Evolutionary conservation across 2,113 vertebrate genomes (phyloP).

Genomic region (Caracal caracal): DNA sequence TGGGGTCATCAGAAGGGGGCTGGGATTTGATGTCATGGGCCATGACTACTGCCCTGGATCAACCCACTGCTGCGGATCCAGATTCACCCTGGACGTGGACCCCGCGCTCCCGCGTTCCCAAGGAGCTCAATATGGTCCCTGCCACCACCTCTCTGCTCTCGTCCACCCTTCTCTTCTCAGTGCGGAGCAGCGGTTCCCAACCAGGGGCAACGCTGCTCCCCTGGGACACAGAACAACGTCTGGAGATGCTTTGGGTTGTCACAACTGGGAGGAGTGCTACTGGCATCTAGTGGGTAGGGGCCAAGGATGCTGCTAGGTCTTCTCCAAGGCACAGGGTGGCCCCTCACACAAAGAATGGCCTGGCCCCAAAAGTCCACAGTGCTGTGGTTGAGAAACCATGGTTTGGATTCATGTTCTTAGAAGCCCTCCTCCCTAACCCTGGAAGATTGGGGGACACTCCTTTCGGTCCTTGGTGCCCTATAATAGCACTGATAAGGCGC

Average conservation of each 20-base stretch:
- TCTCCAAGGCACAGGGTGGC: background rate
- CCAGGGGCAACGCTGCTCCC: background rate
- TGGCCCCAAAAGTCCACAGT: background rate
- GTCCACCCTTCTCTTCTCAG: background rate
- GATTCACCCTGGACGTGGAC: background rate
- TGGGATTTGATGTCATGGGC: background rate
- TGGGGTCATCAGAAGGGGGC: background rate
- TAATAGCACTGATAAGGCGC: fast-evolving
- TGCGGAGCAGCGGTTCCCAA: background rate
- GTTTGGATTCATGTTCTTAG: background rate
- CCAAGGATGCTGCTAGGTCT: background rate
- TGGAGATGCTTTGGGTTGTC: background rate
- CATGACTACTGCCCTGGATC: too few species aligned
- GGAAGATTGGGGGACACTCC: background rate
- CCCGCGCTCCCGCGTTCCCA: background rate
- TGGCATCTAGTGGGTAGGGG: background rate
- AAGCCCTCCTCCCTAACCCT: background rate
- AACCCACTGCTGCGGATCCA: background rate
- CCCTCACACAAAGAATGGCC: background rate
- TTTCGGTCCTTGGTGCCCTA: too few species aligned
- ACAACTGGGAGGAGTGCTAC: background rate
- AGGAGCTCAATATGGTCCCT: background rate
- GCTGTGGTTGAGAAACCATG: background rate
- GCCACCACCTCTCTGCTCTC: background rate
- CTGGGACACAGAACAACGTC: too few species aligned